Conservation (phyloP, 1,140 invertebrate genomes). For the Macrotrachela quadricornifera region DNA sequence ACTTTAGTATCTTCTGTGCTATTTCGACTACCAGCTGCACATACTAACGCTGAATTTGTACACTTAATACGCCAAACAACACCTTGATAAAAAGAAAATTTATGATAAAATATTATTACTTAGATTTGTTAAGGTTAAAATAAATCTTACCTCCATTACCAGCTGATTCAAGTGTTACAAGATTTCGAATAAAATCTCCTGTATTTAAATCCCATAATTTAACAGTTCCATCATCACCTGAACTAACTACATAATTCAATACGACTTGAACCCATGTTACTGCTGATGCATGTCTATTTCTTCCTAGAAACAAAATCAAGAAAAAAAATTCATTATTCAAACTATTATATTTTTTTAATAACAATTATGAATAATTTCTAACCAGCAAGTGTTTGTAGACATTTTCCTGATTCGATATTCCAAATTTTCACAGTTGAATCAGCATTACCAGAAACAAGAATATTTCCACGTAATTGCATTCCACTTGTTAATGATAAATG, state of each 20-base stretch:
- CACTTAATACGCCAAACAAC: constrained; percentile 93
- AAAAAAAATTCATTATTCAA: too few species aligned
- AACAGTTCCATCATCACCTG: constrained; percentile 92
- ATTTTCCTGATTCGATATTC: constrained; percentile 89
- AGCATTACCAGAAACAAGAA: constrained; percentile 94
- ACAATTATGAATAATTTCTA: too few species aligned
- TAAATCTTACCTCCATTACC: constrained; percentile 51
- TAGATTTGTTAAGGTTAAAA: too few species aligned
- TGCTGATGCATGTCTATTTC: constrained; percentile 82
- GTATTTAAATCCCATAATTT: constrained; percentile 95
- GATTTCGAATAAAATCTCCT: constrained; percentile 79
- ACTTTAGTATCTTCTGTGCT: constrained; percentile 97
- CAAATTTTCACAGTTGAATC: constrained; percentile 98
- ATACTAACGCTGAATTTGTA: constrained; percentile 84
- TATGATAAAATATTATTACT: too few species aligned
- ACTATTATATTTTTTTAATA: too few species aligned
- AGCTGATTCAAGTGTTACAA: constrained; percentile 74
- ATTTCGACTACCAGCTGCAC: constrained; percentile 88
- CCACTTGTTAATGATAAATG: constrained; percentile 92
- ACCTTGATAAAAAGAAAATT: constrained; percentile 20
- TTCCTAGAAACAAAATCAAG: too few species aligned
- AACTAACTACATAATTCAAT: constrained; percentile 92
- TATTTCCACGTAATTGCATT: constrained; percentile 86
- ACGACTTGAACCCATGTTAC: constrained; percentile 95
- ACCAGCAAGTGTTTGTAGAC: constrained; percentile 84